Evolutionary conservation across 2,113 vertebrate species (phyloP).

Genomic region (Vanacampus margaritifer): DNA sequence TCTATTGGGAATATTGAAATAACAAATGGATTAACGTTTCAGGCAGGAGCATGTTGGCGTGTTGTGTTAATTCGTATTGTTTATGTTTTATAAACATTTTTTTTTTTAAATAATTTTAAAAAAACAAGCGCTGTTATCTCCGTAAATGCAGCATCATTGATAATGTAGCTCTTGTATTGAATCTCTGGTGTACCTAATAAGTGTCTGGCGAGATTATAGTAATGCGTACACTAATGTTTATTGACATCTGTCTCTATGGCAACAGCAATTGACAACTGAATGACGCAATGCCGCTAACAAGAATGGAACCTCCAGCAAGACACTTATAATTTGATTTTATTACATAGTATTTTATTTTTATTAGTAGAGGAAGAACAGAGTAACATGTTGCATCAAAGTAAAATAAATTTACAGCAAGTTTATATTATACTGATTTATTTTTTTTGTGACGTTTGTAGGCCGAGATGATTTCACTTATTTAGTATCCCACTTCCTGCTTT

Average conservation of each 20-base stretch:
- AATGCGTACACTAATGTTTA: neutral
- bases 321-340: no score
- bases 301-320: neutral
- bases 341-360: no score
- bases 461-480: no score
- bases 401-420: neutral
- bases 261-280: neutral
- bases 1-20: no score
- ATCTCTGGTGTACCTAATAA: neutral
- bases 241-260: conserved; percentile 2
- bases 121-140: neutral
- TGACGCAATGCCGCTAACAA: neutral
- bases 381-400: no score
- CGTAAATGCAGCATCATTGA: neutral
- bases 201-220: neutral
- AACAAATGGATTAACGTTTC: no score
- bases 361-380: no score
- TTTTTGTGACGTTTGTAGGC: neutral
- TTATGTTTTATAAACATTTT: no score
- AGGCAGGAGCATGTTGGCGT: no score
- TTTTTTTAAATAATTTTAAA: no score
- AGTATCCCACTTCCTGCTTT: no score
- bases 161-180: neutral
- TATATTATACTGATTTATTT: neutral
- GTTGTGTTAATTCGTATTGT: no score